phyloP scores from a whole-genome alignment of 1,140 invertebrate genomes.

The Thaumetopoea pityocampa region DNA sequence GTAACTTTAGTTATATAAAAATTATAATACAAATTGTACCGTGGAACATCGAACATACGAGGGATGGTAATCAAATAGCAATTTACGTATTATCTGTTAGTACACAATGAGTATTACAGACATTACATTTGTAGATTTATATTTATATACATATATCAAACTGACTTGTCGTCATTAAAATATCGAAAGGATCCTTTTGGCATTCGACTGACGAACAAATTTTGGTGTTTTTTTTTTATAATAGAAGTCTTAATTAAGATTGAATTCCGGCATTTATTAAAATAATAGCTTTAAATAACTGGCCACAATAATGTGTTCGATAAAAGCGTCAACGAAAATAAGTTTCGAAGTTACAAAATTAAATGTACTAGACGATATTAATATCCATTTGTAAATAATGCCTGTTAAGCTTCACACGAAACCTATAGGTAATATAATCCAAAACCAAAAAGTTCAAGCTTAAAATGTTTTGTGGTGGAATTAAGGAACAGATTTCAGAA shows the following conservation, averaged over 20 bases:
- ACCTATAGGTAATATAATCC: constrained; percentile 56
- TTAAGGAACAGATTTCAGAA: constrained; percentile 51
- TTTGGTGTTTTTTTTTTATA: constrained; percentile 28
- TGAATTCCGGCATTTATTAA: constrained; percentile 52
- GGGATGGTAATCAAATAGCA: constrained; percentile 11
- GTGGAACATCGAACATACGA: constrained; percentile 12
- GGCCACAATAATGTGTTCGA: constrained; percentile 65
- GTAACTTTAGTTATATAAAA: constrained; percentile 66
- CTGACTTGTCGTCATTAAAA: constrained; percentile 2
- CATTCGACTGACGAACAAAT: constrained; percentile 27
- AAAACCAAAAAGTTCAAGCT: constrained; percentile 55
- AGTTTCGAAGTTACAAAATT: constrained; percentile 45
- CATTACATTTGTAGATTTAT: constrained; percentile 14
- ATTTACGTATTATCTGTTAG: constrained; percentile 18
- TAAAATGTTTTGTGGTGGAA: constrained; percentile 49
- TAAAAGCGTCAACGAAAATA: constrained; percentile 36
- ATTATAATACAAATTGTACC: constrained; percentile 36
- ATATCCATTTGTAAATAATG: constrained; percentile 45
- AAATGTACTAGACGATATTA: constrained; percentile 35
- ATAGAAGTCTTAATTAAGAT: constrained; percentile 31
- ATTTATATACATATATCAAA: constrained; percentile 7
- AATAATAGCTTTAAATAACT: constrained; percentile 66
- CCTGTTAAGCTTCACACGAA: constrained; percentile 43
- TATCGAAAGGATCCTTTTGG: too few relatives aligned
- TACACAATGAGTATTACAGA: constrained; percentile 55